These are phyloP conservation scores for Venturia canescens DNA, from an alignment of 1,140 invertebrate species.

Conservation along the genomic window DNA sequence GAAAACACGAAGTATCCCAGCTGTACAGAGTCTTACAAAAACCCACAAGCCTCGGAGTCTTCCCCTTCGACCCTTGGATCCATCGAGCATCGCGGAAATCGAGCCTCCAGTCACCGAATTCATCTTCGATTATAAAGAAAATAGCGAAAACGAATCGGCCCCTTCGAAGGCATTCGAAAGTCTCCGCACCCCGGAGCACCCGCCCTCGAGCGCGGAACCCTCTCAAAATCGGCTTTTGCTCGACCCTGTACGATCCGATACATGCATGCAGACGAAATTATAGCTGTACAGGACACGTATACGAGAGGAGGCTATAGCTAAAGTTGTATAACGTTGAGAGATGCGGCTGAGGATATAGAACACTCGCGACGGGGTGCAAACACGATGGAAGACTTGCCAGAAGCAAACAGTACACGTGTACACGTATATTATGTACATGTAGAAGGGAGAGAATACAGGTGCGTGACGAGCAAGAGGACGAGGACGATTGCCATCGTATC, in stretches of 20 bases:
- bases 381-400: neutral
- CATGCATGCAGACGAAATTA: neutral
- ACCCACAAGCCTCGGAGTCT: too few species aligned
- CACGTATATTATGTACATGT: slow-evolving; percentile 19
- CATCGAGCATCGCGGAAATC: too few species aligned
- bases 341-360: slow-evolving; percentile 21
- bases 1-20: neutral
- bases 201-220: too few species aligned
- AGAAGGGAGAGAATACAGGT: slow-evolving; percentile 22
- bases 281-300: neutral
- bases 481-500: slow-evolving; percentile 35
- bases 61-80: too few species aligned
- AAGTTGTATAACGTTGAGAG: neutral
- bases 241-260: neutral
- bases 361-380: neutral
- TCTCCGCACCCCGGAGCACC: too few species aligned
- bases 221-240: too few species aligned
- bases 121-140: too few species aligned
- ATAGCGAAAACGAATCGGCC: too few species aligned
- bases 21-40: neutral
- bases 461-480: slow-evolving; percentile 17
- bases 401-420: slow-evolving; percentile 8
- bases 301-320: neutral
- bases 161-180: too few species aligned
- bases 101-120: too few species aligned